These are phyloP conservation scores for Drosophila bocqueti DNA, from an alignment of 1,140 invertebrate species.

Conservation along the genomic window DNA sequence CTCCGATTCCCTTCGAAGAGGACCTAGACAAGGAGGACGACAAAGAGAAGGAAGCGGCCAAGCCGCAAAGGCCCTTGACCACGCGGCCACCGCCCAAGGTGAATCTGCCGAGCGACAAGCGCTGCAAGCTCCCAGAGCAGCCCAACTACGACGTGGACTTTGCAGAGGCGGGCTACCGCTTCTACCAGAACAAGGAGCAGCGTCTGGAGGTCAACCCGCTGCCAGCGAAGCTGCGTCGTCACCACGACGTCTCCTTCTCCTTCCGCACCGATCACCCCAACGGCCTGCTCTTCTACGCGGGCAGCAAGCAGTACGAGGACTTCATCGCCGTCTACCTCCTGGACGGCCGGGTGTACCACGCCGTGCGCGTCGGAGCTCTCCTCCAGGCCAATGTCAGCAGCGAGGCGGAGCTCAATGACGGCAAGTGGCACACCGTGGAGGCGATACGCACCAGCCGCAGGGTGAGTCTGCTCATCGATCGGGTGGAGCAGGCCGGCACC, in stretches of 20 bases:
- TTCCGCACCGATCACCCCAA: conserved; percentile 92
- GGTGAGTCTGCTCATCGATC: conserved; percentile 87
- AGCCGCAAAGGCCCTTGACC: conserved; percentile 39
- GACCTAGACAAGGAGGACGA: conserved; percentile 20
- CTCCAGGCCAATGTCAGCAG: conserved; percentile 87
- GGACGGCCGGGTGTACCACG: conserved; percentile 91
- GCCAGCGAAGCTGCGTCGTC: conserved; percentile 87
- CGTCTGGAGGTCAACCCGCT: conserved; percentile 89
- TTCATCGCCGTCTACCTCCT: conserved; percentile 93
- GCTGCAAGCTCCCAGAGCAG: conserved; percentile 86
- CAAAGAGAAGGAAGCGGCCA: conserved; percentile 13
- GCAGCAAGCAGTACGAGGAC: conserved; percentile 89
- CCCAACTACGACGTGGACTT: conserved; percentile 80
- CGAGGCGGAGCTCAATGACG: conserved; percentile 90
- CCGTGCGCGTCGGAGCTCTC: conserved; percentile 90
- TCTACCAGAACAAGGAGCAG: conserved; percentile 89
- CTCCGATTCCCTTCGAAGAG: conserved; percentile 20
- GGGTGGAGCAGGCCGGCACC: conserved; percentile 86
- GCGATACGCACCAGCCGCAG: conserved; percentile 87
- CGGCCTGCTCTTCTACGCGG: conserved; percentile 94
- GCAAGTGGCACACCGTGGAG: conserved; percentile 93
- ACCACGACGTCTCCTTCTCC: conserved; percentile 91
- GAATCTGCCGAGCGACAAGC: conserved; percentile 66
- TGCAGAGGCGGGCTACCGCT: conserved; percentile 75
- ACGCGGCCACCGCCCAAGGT: conserved; percentile 53